Percentiles rank a stretch among this genome's conserved stretches.
phyloP scores from a whole-genome alignment of 2,888 invertebrate species.

The Ecliptopera silaceata region DNA sequence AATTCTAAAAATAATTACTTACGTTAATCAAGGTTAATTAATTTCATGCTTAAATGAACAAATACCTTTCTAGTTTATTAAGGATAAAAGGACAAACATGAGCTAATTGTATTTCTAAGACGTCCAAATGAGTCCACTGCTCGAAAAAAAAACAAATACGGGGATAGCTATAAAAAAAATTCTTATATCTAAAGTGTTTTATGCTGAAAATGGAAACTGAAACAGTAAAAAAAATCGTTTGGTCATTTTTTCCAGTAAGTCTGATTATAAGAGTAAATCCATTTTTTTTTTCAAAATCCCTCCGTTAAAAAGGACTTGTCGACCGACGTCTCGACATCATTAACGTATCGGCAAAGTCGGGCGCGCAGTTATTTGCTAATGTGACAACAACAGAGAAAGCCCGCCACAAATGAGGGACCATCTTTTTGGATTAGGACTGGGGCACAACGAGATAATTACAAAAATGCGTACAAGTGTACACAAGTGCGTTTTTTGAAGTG shows the following conservation, averaged over 20 bases:
- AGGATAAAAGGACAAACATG: not conserved
- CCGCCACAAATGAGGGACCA: constrained; percentile 78
- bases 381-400: constrained; percentile 81
- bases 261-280: no score
- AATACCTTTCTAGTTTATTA: not conserved
- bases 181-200: no score
- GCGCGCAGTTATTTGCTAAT: constrained; percentile 80
- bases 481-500: no score
- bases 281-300: not conserved
- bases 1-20: not conserved
- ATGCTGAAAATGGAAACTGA: no score
- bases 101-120: no score
- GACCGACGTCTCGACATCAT: constrained; percentile 68
- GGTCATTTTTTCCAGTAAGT: no score
- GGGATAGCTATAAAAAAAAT: no score
- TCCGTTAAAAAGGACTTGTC: constrained; percentile 9
- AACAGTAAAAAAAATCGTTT: no score
- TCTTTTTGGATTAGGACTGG: constrained; percentile 66
- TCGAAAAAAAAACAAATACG: no score
- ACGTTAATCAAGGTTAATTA: constrained; percentile 14
- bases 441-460: constrained; percentile 52
- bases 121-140: no score
- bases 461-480: no score
- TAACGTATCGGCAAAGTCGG: constrained; percentile 76
- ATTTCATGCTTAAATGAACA: constrained; percentile 21